Conservation (phyloP, 2,888 invertebrate genomes). For the Eucera pruinosa region DNA sequence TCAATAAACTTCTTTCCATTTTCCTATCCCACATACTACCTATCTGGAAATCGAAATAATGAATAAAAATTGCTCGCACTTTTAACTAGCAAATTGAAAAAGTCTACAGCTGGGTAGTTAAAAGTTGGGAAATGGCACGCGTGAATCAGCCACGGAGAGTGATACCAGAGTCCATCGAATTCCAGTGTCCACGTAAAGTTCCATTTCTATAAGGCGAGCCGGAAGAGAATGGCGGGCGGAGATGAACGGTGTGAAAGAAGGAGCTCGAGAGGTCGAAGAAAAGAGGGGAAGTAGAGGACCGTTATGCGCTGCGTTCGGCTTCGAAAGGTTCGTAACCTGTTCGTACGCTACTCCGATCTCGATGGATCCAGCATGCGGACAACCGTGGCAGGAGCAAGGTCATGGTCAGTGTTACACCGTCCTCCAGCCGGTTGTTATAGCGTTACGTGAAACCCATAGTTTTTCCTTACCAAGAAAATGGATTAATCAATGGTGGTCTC, state of each 20-base stretch:
- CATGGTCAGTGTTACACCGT: slow-evolving; percentile 71
- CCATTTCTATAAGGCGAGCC: slow-evolving; percentile 34
- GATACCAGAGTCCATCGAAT: not conserved
- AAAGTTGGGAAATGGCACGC: not conserved
- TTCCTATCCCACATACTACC: no score
- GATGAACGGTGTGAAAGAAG: slow-evolving; percentile 30
- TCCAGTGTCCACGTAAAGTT: slow-evolving; percentile 8
- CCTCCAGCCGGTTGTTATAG: slow-evolving; percentile 24
- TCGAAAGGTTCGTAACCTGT: slow-evolving; percentile 64
- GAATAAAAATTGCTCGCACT: no score
- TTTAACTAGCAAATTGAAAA: no score
- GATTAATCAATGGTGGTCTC: not conserved
- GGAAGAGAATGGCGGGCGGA: slow-evolving; percentile 31
- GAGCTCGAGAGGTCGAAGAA: slow-evolving; percentile 34
- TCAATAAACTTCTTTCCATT: no score
- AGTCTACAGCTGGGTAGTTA: no score
- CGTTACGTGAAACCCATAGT: not conserved
- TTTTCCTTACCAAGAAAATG: not conserved
- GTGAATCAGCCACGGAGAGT: not conserved
- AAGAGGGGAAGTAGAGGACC: slow-evolving; percentile 75
- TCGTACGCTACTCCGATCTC: slow-evolving; percentile 70
- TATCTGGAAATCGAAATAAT: no score
- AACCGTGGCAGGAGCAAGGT: slow-evolving; percentile 72
- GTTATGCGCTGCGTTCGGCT: slow-evolving; percentile 76
- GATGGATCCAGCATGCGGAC: slow-evolving; percentile 73